phyloP scores from a whole-genome alignment of 1,140 invertebrate species.

The Scaptomyza hsui region DNA sequence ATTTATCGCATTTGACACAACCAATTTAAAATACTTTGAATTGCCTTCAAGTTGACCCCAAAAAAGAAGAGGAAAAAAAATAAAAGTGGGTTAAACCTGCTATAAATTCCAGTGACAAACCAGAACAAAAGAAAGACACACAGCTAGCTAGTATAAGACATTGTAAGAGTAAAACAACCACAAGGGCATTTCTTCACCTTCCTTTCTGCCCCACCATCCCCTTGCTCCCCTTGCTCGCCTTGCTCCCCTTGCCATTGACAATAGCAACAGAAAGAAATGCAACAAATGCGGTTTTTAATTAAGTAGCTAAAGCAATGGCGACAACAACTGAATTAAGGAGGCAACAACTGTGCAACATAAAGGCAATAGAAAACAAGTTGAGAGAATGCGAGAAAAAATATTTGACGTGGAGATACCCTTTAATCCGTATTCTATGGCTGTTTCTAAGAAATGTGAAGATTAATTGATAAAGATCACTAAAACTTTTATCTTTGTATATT shows the following conservation, averaged over 20 bases:
- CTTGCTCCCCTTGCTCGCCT: too few relatives aligned
- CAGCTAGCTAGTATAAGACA: constrained; percentile 68
- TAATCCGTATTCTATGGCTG: too few relatives aligned
- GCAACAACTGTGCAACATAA: constrained; percentile 12
- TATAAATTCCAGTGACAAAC: constrained; percentile 72
- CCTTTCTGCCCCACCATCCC: too few relatives aligned
- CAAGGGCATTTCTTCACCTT: constrained; percentile 18
- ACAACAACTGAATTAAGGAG: constrained; percentile 70
- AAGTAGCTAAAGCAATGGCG: constrained; percentile 59
- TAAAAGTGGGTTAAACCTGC: constrained; percentile 70
- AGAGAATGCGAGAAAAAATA: neutral
- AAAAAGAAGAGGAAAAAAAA: constrained; percentile 7
- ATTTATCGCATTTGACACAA: constrained; percentile 75
- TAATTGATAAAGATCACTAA: too few relatives aligned
- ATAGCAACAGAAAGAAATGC: constrained; percentile 12
- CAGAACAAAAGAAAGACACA: constrained; percentile 65
- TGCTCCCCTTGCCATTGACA: neutral
- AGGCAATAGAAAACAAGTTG: constrained; percentile 6
- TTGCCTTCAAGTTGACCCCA: constrained; percentile 61
- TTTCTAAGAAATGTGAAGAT: too few relatives aligned
- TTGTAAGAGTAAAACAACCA: constrained; percentile 21
- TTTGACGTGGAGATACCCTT: too few relatives aligned
- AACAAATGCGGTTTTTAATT: constrained; percentile 68
- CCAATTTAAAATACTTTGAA: constrained; percentile 69
- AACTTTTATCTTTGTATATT: too few relatives aligned